Conservation (phyloP, 2,888 invertebrate species). For the Pharmacophagus antenor region DNA sequence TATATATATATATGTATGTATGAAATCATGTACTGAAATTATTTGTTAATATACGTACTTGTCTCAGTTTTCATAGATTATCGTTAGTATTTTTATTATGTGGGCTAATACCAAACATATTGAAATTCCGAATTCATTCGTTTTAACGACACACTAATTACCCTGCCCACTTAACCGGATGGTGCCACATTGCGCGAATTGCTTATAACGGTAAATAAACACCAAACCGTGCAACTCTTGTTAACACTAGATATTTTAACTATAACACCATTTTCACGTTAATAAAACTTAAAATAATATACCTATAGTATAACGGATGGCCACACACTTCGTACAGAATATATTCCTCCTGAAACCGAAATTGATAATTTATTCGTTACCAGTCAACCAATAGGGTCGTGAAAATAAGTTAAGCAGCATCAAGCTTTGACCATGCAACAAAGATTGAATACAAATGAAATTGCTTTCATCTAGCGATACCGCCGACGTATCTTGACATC, state of each 20-base stretch:
- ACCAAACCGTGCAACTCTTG: conserved; percentile 24
- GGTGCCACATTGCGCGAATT: conserved; percentile 38
- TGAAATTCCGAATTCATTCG: conserved; percentile 50
- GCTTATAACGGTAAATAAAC: conserved; percentile 33
- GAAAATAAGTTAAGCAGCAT: neutral
- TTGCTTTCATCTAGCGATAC: conserved; percentile 31
- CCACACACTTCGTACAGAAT: neutral
- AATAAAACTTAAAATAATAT: too few relatives aligned
- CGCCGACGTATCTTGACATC: conserved; percentile 39
- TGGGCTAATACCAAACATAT: conserved; percentile 33
- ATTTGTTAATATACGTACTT: too few relatives aligned
- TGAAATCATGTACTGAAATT: neutral
- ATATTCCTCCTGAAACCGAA: neutral
- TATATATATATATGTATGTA: neutral
- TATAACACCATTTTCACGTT: conserved; percentile 26
- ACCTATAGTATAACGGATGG: neutral
- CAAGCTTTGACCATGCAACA: neutral
- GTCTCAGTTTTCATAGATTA: too few relatives aligned
- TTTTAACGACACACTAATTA: conserved; percentile 66
- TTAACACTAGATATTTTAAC: conserved; percentile 33
- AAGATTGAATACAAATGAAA: conserved; percentile 7
- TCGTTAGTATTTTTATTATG: neutral
- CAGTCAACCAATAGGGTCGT: neutral
- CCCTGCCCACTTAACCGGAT: conserved; percentile 53
- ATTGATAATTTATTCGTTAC: neutral